phyloP scores from a whole-genome alignment of 1,140 invertebrate genomes.

The Brevipalpus yothersi region DNA sequence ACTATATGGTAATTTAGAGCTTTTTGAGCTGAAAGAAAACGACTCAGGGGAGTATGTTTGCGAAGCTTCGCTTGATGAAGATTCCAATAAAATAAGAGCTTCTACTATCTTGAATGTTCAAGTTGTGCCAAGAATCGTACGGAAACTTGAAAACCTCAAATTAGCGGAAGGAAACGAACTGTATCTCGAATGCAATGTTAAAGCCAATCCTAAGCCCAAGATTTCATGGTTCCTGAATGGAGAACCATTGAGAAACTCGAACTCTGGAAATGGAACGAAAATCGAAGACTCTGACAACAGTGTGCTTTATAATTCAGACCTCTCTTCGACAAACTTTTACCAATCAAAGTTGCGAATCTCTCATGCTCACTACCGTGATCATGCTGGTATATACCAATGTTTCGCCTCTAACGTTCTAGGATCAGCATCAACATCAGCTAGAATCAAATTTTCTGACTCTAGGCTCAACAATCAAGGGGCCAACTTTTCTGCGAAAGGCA shows the following conservation, averaged over 20 bases:
- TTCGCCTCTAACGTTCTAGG: slow-evolving; percentile 58
- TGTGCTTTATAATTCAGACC: no score
- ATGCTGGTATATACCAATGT: slow-evolving; percentile 35
- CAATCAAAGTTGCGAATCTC: no score
- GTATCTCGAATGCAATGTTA: slow-evolving; percentile 34
- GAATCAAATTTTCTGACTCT: not conserved
- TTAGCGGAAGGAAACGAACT: slow-evolving; percentile 33
- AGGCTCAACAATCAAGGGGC: no score
- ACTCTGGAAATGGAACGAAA: no score
- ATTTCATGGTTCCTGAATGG: slow-evolving; percentile 66
- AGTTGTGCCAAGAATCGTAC: slow-evolving; percentile 29
- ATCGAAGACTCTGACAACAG: no score
- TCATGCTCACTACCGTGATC: not conserved
- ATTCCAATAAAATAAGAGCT: slow-evolving; percentile 7
- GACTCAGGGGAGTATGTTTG: slow-evolving; percentile 47
- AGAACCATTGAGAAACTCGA: not conserved
- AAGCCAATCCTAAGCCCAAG: slow-evolving; percentile 39
- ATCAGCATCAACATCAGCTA: slow-evolving; percentile 21
- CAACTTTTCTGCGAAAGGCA: not conserved
- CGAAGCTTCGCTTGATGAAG: slow-evolving; percentile 21
- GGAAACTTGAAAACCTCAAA: slow-evolving; percentile 26
- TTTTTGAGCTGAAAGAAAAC: slow-evolving; percentile 16
- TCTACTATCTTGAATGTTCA: slow-evolving; percentile 16
- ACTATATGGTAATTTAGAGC: not conserved
- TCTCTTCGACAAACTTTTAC: no score